Conservation (phyloP, 2,797 vertebrate species). For the Platyrinchus mystaceus region DNA sequence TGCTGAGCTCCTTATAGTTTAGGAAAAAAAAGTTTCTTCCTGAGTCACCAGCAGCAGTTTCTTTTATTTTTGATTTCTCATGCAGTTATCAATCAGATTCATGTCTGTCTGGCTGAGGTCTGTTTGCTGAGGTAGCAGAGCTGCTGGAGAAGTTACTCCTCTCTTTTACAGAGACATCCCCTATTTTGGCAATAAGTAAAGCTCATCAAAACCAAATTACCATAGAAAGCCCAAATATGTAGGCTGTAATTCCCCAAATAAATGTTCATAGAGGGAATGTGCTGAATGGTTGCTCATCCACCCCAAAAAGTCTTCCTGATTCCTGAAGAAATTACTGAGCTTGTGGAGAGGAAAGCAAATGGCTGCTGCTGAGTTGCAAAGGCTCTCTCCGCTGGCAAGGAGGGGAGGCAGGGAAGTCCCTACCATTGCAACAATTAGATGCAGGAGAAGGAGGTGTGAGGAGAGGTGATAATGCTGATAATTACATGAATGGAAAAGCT, state of each 20-base stretch:
- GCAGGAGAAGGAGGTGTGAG: background rate
- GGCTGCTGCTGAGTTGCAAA: background rate
- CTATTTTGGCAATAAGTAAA: background rate
- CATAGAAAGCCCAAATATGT: background rate
- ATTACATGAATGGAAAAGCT: background rate
- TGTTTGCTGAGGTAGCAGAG: background rate
- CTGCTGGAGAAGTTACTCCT: background rate
- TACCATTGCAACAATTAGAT: background rate
- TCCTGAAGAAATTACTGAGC: background rate
- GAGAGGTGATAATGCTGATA: background rate
- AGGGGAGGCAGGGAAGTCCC: background rate
- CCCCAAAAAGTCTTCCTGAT: background rate
- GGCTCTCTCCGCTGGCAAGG: background rate
- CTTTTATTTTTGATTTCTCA: background rate
- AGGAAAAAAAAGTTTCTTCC: background rate
- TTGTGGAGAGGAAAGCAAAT: background rate
- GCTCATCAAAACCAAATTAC: background rate
- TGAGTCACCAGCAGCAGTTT: background rate
- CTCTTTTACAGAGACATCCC: background rate
- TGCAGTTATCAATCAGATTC: background rate
- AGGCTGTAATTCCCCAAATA: background rate
- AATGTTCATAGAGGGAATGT: background rate
- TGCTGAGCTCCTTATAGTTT: background rate
- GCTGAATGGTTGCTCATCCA: background rate
- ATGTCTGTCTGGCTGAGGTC: background rate